Evolutionary conservation across 2,797 vertebrate genomes (phyloP), one percentile per base, ranked within the genome.

Genomic region (Siniperca obscura): DNA sequence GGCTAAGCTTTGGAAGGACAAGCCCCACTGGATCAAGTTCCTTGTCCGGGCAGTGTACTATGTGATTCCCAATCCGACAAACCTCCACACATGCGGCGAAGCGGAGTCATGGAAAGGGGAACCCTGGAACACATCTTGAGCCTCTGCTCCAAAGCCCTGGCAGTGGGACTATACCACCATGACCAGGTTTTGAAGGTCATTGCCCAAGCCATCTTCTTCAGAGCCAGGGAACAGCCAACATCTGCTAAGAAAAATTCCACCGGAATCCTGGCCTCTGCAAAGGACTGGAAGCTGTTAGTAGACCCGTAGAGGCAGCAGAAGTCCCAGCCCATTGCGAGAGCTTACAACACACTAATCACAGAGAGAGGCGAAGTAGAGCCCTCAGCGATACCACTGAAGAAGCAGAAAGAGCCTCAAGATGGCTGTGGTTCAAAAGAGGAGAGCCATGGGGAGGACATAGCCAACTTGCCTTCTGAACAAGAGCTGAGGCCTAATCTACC

Each of bases 331-430:
- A 71, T 7, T 48, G 59, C 19, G 5, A 74, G 5, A 48, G 16
- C 34, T n/a, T 42, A 59, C 6, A 53, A 72, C 48, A 68, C 10
- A 40, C 34, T 16, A 52, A 59, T 52, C 44, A 76, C 36, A 3
- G 17, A 61, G 34, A 25, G 22, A 60, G 25, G 60, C 4, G 2
- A 19, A 46, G 30, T 64, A 25, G 36, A 50, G 62, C n/a, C 38
- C 68, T 57, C 38, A 65, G 42, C 6, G 22, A 64, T 40, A 55
- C 34, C 17, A 60, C 22, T 40, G n/a, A 73, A 69, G 27, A 14
- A 55, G 25, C 53, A 70, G 30, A n/a, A 70, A 67, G 30, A 52
- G 36, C 14, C 36, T 67, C 10, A 80, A 66, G 53, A 76, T 76
- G 61, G 61, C 2, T 74, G n/a, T 65, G 30, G 55, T n/a, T 66